Evolutionary conservation across 2,888 invertebrate genomes (phyloP).

Genomic region (Amblyjoppa fuscipennis): DNA sequence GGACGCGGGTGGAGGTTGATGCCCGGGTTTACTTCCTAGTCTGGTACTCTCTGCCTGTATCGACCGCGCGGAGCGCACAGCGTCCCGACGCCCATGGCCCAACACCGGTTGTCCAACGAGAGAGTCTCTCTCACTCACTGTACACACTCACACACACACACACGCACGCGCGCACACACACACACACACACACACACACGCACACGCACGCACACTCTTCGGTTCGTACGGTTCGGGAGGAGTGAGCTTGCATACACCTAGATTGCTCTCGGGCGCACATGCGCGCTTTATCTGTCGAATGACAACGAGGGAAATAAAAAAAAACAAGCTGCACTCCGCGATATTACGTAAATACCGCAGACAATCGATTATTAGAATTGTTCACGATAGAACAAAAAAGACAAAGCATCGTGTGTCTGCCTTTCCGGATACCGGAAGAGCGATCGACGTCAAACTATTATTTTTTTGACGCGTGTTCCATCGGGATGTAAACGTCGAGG

Average conservation of each 20-base stretch:
- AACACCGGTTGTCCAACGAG: slow-evolving; percentile 62
- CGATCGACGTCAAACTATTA: background rate
- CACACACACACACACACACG: slow-evolving; percentile 33
- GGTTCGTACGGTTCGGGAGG: background rate
- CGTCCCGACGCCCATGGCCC: slow-evolving; percentile 78
- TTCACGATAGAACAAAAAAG: slow-evolving; percentile 26
- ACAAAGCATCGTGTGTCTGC: background rate
- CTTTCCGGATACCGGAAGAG: background rate
- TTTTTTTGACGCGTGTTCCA: background rate
- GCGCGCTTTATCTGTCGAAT: slow-evolving; percentile 1
- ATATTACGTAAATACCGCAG: slow-evolving; percentile 34
- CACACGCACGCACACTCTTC: slow-evolving; percentile 12
- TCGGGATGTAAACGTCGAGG: background rate
- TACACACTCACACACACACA: slow-evolving; percentile 31
- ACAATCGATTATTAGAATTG: slow-evolving; percentile 46
- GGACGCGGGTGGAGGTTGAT: slow-evolving; percentile 80
- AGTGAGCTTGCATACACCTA: slow-evolving; percentile 21
- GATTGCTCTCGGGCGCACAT: slow-evolving; percentile 12
- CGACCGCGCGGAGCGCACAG: slow-evolving; percentile 78
- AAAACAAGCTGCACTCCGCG: slow-evolving; percentile 11
- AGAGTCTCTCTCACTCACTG: slow-evolving; percentile 49
- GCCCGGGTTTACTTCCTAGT: slow-evolving; percentile 84
- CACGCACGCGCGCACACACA: slow-evolving; percentile 25
- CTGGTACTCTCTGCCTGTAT: slow-evolving; percentile 81
- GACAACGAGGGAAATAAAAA: background rate